Conservation (phyloP, 2,113 vertebrate genomes). For the Penelope pileata region DNA sequence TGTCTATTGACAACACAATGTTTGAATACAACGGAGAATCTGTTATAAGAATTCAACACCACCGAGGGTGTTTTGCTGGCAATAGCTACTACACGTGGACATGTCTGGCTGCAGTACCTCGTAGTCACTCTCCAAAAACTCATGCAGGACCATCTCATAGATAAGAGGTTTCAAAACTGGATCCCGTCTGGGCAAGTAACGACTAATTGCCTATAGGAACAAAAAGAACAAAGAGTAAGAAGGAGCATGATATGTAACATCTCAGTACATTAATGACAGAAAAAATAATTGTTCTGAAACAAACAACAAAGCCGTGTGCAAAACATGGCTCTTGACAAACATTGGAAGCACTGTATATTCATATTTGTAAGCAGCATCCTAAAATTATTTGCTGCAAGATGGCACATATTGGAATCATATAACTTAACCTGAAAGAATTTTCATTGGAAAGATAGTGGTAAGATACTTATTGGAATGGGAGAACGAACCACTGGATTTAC, state of each 20-base stretch:
- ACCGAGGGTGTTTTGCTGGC: not conserved
- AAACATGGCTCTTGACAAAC: not conserved
- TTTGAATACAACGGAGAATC: not conserved
- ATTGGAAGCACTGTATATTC: not conserved
- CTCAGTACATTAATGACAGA: not conserved
- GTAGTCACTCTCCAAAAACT: constrained; percentile 96
- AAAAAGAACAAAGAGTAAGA: not conserved
- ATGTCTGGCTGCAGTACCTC: constrained; percentile 78
- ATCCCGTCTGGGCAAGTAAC: constrained; percentile 94
- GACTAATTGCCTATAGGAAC: constrained; percentile 89
- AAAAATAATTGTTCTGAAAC: not conserved
- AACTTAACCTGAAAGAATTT: not conserved
- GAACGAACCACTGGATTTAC: not conserved
- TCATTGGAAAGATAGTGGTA: not conserved
- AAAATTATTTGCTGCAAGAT: not conserved
- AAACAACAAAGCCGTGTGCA: not conserved
- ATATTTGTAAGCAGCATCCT: not conserved
- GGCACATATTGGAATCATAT: not conserved
- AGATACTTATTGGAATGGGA: not conserved
- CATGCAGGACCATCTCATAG: constrained; percentile 98
- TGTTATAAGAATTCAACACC: not conserved
- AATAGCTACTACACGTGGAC: not conserved
- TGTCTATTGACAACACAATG: not conserved
- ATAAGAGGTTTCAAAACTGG: constrained; percentile 93
- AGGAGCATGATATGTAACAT: not conserved